These are phyloP conservation scores for Chanos chanos DNA, from an alignment of 2,797 vertebrate genomes.

Conservation along the genomic window DNA sequence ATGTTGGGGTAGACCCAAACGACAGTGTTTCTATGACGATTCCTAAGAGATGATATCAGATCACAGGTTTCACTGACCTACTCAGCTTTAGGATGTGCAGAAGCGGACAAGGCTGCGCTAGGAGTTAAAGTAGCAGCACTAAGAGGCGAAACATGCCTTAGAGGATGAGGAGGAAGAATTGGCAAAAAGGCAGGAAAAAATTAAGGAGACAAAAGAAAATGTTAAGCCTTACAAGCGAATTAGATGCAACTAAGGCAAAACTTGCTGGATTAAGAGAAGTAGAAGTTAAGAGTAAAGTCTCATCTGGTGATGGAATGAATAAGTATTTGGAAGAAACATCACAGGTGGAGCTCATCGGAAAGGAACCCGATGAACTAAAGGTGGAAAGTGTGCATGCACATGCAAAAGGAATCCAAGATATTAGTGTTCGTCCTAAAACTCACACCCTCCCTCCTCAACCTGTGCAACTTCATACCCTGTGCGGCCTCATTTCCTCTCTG, in stretches of 20 bases:
- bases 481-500: too few relatives aligned
- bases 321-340: not conserved
- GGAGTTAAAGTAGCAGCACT: not conserved
- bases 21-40: not conserved
- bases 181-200: too few relatives aligned
- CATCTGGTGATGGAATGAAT: too few relatives aligned
- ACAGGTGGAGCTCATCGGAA: not conserved
- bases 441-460: not conserved
- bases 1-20: not conserved
- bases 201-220: too few relatives aligned
- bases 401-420: not conserved
- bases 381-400: too few relatives aligned
- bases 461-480: too few relatives aligned
- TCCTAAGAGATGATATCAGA: not conserved
- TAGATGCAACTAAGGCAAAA: too few relatives aligned
- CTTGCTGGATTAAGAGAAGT: too few relatives aligned
- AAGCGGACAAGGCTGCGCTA: not conserved
- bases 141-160: too few relatives aligned
- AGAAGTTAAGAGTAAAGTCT: too few relatives aligned
- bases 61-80: not conserved
- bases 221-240: too few relatives aligned
- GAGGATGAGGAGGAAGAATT: not conserved
- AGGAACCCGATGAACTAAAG: not conserved
- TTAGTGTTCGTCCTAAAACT: slow-evolving; percentile 2
- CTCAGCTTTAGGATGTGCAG: not conserved